These are phyloP conservation scores for Empidonax traillii DNA, from an alignment of 2,113 vertebrate species.

Conservation along the genomic window DNA sequence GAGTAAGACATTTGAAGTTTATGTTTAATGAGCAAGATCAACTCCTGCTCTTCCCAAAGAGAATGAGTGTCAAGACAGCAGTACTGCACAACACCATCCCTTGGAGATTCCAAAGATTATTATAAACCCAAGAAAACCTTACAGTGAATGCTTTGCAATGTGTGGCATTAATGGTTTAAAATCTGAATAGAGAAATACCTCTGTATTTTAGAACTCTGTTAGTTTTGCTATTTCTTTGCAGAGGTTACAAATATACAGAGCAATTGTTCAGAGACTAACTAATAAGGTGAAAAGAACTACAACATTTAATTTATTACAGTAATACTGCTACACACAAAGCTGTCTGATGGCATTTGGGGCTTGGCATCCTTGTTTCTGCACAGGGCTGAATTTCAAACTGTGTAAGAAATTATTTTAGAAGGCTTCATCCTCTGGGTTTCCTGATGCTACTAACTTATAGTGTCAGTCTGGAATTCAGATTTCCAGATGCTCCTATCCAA, in stretches of 20 bases:
- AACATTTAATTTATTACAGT: not conserved
- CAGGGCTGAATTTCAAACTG: not conserved
- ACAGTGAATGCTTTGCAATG: not conserved
- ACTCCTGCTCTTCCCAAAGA: not conserved
- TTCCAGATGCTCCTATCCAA: not conserved
- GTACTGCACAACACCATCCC: not conserved
- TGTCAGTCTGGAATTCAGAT: not conserved
- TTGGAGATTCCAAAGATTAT: not conserved
- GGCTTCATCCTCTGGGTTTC: not conserved
- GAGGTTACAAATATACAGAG: not conserved
- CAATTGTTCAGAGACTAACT: not conserved
- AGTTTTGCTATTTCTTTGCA: not conserved
- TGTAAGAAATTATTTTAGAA: not conserved
- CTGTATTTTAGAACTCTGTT: not conserved
- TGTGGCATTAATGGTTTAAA: not conserved
- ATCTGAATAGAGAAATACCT: not conserved
- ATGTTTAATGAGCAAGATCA: not conserved
- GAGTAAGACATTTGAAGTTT: not conserved
- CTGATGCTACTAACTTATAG: not conserved
- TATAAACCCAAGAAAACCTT: not conserved
- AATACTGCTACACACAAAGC: not conserved
- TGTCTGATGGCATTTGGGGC: not conserved
- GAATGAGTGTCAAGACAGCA: not conserved
- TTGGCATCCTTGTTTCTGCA: not conserved
- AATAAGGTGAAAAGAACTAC: not conserved